These are phyloP conservation scores for Bruchidius siliquastri DNA, from an alignment of 2,888 invertebrate species.

Conservation along the genomic window DNA sequence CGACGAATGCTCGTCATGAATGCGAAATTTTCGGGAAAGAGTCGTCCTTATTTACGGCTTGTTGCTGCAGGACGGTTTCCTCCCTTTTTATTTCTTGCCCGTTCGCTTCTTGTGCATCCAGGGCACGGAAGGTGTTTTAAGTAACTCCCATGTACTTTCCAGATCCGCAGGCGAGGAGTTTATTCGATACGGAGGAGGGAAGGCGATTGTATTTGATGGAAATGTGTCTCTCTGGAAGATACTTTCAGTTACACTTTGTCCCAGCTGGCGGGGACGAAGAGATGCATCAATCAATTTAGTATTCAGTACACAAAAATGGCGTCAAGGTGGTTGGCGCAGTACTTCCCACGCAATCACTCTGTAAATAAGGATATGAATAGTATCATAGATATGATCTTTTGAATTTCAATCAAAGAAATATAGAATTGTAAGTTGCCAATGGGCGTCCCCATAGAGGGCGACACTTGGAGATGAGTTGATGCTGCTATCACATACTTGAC, in stretches of 20 bases:
- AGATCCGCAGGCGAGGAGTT: not conserved
- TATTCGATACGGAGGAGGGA: not conserved
- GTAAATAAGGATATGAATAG: too few relatives aligned
- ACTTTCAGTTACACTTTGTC: not conserved
- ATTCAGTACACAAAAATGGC: too few relatives aligned
- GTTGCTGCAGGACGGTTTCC: not conserved
- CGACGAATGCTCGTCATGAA: slow-evolving; percentile 10
- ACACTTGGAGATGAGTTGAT: too few relatives aligned
- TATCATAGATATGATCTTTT: too few relatives aligned
- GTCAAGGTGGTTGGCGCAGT: too few relatives aligned
- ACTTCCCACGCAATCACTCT: too few relatives aligned
- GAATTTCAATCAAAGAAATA: too few relatives aligned
- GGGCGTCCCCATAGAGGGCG: too few relatives aligned
- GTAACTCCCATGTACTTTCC: not conserved
- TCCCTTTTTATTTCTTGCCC: not conserved
- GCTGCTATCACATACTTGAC: too few relatives aligned
- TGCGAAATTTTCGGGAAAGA: not conserved
- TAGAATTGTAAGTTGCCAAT: too few relatives aligned
- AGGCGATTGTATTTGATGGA: not conserved
- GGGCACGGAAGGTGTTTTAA: not conserved
- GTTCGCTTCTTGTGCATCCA: not conserved
- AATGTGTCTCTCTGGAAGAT: not conserved
- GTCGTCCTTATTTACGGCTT: slow-evolving; percentile 1
- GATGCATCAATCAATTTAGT: too few relatives aligned
- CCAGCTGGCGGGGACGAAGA: not conserved